Percentiles rank a stretch among this genome's conserved stretches.
phyloP scores from a whole-genome alignment of 2,888 invertebrate species.

The Patella ulyssiponensis region DNA sequence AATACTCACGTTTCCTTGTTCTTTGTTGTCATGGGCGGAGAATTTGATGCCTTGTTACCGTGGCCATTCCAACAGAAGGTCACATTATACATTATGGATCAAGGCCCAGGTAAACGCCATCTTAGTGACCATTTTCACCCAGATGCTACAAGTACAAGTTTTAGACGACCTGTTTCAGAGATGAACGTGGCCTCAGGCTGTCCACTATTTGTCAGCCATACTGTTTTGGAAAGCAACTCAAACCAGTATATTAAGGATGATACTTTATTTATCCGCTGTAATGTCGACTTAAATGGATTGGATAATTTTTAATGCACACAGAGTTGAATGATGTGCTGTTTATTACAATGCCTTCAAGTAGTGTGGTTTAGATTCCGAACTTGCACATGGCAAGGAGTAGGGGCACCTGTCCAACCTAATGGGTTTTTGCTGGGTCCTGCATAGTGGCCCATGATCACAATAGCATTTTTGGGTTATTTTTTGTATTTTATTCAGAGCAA shows the following conservation, averaged over 20 bases:
- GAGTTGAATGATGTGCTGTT: no score
- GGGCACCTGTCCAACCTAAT: no score
- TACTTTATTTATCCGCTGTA: conserved; percentile 59
- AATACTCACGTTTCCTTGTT: conserved; percentile 65
- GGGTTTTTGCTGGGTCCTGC: no score
- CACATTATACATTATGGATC: conserved; percentile 64
- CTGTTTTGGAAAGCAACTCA: conserved; percentile 48
- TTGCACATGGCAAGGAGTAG: no score
- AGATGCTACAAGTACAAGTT: conserved; percentile 63
- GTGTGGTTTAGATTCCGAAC: no score
- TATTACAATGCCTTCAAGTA: no score
- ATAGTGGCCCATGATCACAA: no score
- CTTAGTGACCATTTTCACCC: conserved; percentile 65
- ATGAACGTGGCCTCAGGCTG: conserved; percentile 69
- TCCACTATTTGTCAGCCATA: conserved; percentile 60
- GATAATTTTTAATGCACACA: neutral
- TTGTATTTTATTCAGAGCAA: no score
- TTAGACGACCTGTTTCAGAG: conserved; percentile 58
- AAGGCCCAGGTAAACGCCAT: conserved; percentile 49
- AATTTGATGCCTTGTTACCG: conserved; percentile 63
- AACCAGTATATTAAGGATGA: conserved; percentile 57
- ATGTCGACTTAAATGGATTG: conserved; percentile 38
- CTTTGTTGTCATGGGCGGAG: conserved; percentile 69
- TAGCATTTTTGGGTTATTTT: no score
- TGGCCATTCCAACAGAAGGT: conserved; percentile 69